A percentile compares a stretch with the other conserved stretches of the same genome.
Evolutionary conservation across 2,113 vertebrate species (phyloP).

Genomic region (Nerophis ophidion): DNA sequence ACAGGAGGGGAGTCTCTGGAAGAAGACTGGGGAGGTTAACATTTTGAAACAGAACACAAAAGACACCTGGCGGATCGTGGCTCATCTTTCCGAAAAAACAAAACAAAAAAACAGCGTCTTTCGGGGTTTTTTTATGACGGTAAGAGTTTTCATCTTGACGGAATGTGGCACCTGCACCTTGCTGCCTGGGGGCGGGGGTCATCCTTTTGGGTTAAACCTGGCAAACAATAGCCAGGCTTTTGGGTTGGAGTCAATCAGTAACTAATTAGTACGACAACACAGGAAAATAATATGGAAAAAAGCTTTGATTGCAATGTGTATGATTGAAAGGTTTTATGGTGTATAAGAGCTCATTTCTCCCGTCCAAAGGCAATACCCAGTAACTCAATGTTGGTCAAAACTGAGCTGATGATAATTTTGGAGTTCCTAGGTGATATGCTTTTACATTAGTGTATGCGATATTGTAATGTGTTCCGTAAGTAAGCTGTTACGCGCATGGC

Average conservation of each 20-base stretch:
- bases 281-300: not conserved
- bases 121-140: too few species aligned
- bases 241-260: too few species aligned
- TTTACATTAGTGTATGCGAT: too few species aligned
- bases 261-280: not conserved
- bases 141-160: slow-evolving; percentile 20
- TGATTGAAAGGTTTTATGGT: too few species aligned
- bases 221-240: not conserved
- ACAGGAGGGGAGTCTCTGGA: slow-evolving; percentile 28
- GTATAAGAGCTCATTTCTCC: too few species aligned
- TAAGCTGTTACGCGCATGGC: too few species aligned
- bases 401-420: too few species aligned
- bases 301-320: too few species aligned
- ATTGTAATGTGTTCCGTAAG: too few species aligned
- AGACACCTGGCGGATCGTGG: slow-evolving; percentile 45
- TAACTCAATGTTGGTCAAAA: too few species aligned
- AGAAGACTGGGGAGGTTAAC: slow-evolving; percentile 6
- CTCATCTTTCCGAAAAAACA: slow-evolving; percentile 27
- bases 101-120: not conserved
- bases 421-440: too few species aligned
- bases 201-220: slow-evolving; percentile 8
- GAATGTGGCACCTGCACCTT: slow-evolving; percentile 28
- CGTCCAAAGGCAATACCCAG: too few species aligned
- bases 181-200: slow-evolving; percentile 2
- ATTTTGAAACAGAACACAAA: slow-evolving; percentile 29